Evolutionary conservation across 2,113 vertebrate genomes (phyloP).

Genomic region (Ceuthmochares aereus): DNA sequence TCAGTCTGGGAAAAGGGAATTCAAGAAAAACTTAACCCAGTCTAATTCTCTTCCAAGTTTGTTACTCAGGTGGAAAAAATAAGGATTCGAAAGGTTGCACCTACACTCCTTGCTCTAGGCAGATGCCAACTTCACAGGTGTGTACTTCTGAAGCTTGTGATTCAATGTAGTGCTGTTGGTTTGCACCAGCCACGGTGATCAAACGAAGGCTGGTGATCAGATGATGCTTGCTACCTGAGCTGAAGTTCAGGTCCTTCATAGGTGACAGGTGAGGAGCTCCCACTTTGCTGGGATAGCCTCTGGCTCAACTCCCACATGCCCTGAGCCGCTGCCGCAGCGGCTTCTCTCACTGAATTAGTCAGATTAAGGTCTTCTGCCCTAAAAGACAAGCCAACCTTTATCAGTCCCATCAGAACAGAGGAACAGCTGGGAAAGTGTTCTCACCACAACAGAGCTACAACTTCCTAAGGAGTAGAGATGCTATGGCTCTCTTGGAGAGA

Average conservation of each 20-base stretch:
- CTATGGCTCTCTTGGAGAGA: not conserved
- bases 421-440: fast-evolving
- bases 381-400: not conserved
- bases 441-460: not conserved
- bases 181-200: not conserved
- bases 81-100: not conserved
- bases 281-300: not conserved
- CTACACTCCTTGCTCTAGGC: fast-evolving
- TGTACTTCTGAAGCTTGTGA: not conserved
- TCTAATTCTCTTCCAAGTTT: not conserved
- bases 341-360: not conserved
- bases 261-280: not conserved
- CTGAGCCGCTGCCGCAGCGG: not conserved
- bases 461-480: not conserved
- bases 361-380: not conserved
- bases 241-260: not conserved
- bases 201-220: not conserved
- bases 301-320: not conserved
- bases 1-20: not conserved
- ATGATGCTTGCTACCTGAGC: not conserved
- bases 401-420: not conserved
- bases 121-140: not conserved
- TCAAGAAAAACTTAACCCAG: not conserved
- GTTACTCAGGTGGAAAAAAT: not conserved
- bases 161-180: not conserved